These are phyloP conservation scores for Augochlora pura DNA, from an alignment of 1,140 invertebrate species.

Conservation along the genomic window DNA sequence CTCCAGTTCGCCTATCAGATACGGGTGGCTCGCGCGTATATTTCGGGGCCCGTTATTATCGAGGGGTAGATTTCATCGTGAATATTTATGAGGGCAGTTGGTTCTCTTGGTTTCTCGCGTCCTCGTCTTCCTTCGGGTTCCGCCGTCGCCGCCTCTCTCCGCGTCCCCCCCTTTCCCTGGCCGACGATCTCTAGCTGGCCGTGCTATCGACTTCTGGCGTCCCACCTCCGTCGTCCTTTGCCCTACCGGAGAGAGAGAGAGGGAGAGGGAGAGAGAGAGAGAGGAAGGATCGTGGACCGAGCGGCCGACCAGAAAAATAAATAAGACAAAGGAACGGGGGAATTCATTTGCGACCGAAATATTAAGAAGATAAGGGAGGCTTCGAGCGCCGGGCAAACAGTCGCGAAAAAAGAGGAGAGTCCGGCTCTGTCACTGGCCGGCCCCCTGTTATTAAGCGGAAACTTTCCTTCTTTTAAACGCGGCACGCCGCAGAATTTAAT, in stretches of 20 bases:
- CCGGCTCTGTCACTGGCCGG: slow-evolving; percentile 8
- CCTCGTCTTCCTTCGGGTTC: slow-evolving; percentile 34
- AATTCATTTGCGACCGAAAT: slow-evolving; percentile 66
- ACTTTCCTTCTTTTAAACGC: slow-evolving; percentile 25
- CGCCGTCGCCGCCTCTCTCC: slow-evolving; percentile 2
- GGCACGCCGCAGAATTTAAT: slow-evolving; percentile 43
- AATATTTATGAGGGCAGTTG: slow-evolving; percentile 76
- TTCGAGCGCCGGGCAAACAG: slow-evolving; percentile 1
- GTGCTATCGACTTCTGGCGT: slow-evolving; percentile 57
- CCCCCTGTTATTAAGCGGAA: slow-evolving; percentile 37
- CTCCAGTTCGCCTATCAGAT: slow-evolving; percentile 61
- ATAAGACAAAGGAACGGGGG: slow-evolving; percentile 63
- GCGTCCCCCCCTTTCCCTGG: background rate
- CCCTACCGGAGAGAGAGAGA: no score
- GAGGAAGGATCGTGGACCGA: slow-evolving; percentile 20
- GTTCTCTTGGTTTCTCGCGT: slow-evolving; percentile 57
- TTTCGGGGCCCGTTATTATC: slow-evolving; percentile 77
- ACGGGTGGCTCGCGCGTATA: slow-evolving; percentile 66
- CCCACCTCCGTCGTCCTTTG: background rate
- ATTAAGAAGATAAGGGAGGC: slow-evolving; percentile 53
- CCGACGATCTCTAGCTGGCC: slow-evolving; percentile 17
- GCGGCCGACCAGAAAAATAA: slow-evolving; percentile 61
- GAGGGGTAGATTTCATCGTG: slow-evolving; percentile 79
- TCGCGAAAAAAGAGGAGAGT: slow-evolving; percentile 15
- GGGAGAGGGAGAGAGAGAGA: no score